These are phyloP conservation scores for Agrotis puta DNA, from an alignment of 2,888 invertebrate species.

Conservation along the genomic window DNA sequence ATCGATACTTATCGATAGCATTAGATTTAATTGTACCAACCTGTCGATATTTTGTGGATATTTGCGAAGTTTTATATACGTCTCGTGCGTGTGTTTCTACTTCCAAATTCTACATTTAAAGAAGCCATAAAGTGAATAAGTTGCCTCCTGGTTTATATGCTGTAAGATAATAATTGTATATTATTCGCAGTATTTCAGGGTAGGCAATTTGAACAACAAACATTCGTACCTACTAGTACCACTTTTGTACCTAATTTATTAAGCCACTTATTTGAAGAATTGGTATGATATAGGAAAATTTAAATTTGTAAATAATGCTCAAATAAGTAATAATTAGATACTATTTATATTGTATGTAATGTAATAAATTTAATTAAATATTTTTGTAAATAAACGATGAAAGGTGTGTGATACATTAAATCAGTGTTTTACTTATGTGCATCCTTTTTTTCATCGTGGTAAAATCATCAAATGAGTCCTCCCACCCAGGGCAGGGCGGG, in stretches of 20 bases:
- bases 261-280: slow-evolving; percentile 42
- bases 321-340: slow-evolving; percentile 68
- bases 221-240: slow-evolving; percentile 20
- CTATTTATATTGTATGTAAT: slow-evolving; percentile 67
- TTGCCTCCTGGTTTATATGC: slow-evolving; percentile 24
- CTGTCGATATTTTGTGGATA: background rate
- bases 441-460: too few species aligned
- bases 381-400: slow-evolving; percentile 84
- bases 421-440: background rate
- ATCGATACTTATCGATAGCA: background rate
- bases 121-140: slow-evolving; percentile 25
- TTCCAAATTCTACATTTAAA: background rate
- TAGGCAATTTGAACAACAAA: slow-evolving; percentile 34
- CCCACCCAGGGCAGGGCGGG: too few species aligned
- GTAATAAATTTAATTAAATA: slow-evolving; percentile 61
- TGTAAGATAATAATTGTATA: slow-evolving; percentile 25
- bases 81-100: slow-evolving; percentile 12
- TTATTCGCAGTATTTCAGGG: slow-evolving; percentile 39
- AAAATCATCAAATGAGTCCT: too few species aligned
- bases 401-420: slow-evolving; percentile 63
- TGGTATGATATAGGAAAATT: slow-evolving; percentile 46
- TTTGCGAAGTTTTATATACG: slow-evolving; percentile 12
- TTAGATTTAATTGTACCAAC: background rate
- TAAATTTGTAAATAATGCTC: slow-evolving; percentile 74
- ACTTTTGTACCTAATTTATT: slow-evolving; percentile 57